Percentiles rank a stretch among this genome's conserved stretches.
Evolutionary conservation across 2,797 vertebrate species (phyloP).

Genomic region (Tragopan temminckii): DNA sequence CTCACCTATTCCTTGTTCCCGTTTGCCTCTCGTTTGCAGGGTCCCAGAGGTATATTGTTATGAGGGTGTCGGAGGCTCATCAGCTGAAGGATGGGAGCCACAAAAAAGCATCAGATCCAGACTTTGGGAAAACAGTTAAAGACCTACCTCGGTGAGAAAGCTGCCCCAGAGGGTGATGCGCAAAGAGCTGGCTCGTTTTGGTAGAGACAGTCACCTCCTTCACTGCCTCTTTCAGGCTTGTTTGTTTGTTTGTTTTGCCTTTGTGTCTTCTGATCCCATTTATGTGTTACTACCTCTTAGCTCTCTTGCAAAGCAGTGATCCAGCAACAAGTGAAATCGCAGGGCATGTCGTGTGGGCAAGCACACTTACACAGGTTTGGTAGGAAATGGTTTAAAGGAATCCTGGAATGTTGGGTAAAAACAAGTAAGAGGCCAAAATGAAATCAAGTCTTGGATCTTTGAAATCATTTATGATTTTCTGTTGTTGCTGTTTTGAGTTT

Average conservation of each 20-base stretch:
- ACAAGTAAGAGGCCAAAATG: background rate
- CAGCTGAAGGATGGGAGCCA: conserved; percentile 88
- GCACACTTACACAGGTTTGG: background rate
- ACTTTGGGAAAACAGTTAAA: conserved; percentile 92
- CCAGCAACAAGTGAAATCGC: background rate
- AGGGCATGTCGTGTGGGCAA: background rate
- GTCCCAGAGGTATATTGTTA: conserved; percentile 87
- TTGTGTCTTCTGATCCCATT: background rate
- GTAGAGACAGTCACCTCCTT: background rate
- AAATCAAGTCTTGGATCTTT: background rate
- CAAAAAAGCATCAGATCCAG: conserved; percentile 81
- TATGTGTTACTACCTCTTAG: background rate
- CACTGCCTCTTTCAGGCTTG: background rate
- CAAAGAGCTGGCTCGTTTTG: background rate
- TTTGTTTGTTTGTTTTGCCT: background rate
- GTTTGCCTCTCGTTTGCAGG: conserved; percentile 73
- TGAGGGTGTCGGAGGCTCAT: conserved; percentile 90
- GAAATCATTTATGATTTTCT: background rate
- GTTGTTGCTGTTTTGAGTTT: background rate
- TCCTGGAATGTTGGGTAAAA: background rate
- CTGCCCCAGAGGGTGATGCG: rapidly evolving
- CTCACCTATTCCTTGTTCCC: background rate
- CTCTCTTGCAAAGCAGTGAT: background rate
- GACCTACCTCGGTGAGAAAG: conserved; percentile 91
- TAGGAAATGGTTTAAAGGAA: background rate